Conservation (phyloP, 1,140 invertebrate species). For the Bombus waltoni region DNA sequence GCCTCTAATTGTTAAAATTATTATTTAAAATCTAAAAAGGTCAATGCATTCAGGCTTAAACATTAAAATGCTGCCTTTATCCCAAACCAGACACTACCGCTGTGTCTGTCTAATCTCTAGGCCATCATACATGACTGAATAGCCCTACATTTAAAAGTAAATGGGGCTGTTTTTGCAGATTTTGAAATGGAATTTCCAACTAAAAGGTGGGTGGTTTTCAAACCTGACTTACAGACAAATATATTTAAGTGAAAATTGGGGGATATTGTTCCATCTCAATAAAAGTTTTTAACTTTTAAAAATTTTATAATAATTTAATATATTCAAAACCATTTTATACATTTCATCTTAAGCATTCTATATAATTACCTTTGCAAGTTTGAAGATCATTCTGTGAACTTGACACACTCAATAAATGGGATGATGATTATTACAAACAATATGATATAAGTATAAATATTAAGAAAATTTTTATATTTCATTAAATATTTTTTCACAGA, state of each 20-base stretch:
- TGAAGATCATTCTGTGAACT: constrained; percentile 51
- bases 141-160: constrained; percentile 71
- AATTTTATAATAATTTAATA: constrained; percentile 9
- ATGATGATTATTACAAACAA: constrained; percentile 22
- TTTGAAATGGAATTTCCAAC: constrained; percentile 73
- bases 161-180: constrained; percentile 71
- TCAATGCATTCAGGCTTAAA: constrained; percentile 79
- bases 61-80: constrained; percentile 80
- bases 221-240: constrained; percentile 60
- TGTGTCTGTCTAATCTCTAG: constrained; percentile 80
- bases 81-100: constrained; percentile 74
- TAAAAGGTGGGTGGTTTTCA: constrained; percentile 73
- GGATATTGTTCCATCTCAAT: neutral
- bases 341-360: constrained; percentile 3
- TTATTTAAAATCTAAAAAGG: constrained; percentile 44
- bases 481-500: constrained; percentile 83
- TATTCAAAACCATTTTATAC: constrained; percentile 9
- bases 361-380: constrained; percentile 42
- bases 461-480: constrained; percentile 15
- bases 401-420: constrained; percentile 14
- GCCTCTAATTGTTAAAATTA: constrained; percentile 70
- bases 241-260: constrained; percentile 42
- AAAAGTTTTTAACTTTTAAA: neutral
- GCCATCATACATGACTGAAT: constrained; percentile 70
- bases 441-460: constrained; percentile 27